Evolutionary conservation across 2,113 vertebrate species (phyloP), one percentile per base, ranked within the genome.

Genomic region (Nyctibius bracteatus): DNA sequence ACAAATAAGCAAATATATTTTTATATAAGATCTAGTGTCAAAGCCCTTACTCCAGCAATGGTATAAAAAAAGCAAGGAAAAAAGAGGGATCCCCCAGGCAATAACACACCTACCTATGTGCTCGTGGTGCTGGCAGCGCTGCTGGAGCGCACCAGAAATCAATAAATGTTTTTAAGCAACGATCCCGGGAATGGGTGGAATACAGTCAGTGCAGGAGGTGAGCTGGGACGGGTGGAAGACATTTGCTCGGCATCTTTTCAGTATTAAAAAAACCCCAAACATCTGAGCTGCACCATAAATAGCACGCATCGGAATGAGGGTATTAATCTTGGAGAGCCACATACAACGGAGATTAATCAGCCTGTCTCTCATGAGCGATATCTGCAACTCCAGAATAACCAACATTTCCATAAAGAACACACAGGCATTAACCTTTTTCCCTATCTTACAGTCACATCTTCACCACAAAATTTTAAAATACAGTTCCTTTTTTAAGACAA

Each of bases 331-430:
- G 31, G 73, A 90, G 71, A 83, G 52, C 46, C 59, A 39, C 65
- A 19, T 37, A 47, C 31, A 71, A 37, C 44, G 67, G 74, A 92
- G 92, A 92, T 85, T 80, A 85, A 95, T 95, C 95, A 83, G 62
- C 52, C 54, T 77, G 51, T 55, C n/a, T 63, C 59, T 93, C 88
- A 30, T 33, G 55, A 59, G 86, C 37, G 74, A 7, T n/a, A 81
- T 51, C 52, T 90, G 82, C 16, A 95, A 65, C 52, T 85, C 44
- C 14, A 43, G 71, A 85, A 70, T 19, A 89, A 88, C 80, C 70
- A 30, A 8, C 35, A 33, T 12, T 86, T 72, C 92, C 57, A 75
- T n/a, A 75, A 92, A 63, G 79, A 80, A 44, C 65, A 89, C 89
- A 21, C 21, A 68, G 83, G 62, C 80, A 63, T 61, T 75, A 81